Evolutionary conservation across 2,888 invertebrate species (phyloP).

Genomic region (Caenorhabditis panamensis): DNA sequence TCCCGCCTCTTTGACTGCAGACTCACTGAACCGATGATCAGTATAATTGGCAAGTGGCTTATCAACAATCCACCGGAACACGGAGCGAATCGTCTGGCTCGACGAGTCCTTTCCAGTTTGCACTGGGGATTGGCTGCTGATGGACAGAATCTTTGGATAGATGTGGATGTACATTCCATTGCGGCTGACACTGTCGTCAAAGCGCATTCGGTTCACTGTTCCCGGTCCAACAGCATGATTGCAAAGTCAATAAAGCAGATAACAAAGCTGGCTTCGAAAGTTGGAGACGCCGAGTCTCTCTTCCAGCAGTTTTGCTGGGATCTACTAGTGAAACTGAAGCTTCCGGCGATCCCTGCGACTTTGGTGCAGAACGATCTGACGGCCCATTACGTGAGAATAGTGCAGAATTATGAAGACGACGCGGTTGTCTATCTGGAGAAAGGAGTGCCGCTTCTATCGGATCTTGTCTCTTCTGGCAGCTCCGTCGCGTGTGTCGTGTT

Average conservation of each 20-base stretch:
- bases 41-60: constrained; percentile 79
- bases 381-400: constrained; percentile 74
- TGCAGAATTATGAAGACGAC: constrained; percentile 72
- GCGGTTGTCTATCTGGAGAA: constrained; percentile 55
- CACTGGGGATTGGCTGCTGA: constrained; percentile 71
- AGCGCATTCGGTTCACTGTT: constrained; percentile 79
- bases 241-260: constrained; percentile 75
- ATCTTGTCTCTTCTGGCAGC: constrained; percentile 67
- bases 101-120: constrained; percentile 69
- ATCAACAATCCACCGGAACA: constrained; percentile 74
- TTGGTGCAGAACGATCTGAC: constrained; percentile 72
- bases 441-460: constrained; percentile 63
- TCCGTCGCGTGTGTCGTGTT: constrained; percentile 64
- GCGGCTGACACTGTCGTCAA: constrained; percentile 78
- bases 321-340: constrained; percentile 78
- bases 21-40: constrained; percentile 67
- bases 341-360: constrained; percentile 63
- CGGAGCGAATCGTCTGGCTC: constrained; percentile 75
- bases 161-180: constrained; percentile 72
- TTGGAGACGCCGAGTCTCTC: constrained; percentile 76
- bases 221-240: constrained; percentile 76
- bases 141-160: constrained; percentile 73
- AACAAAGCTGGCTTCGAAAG: constrained; percentile 77
- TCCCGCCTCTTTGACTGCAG: constrained; percentile 71
- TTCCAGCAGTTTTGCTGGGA: constrained; percentile 81